A percentile compares a stretch with the other conserved stretches of the same genome.
Evolutionary conservation across 2,888 invertebrate species (phyloP).

Genomic region (Andrena camellia): DNA sequence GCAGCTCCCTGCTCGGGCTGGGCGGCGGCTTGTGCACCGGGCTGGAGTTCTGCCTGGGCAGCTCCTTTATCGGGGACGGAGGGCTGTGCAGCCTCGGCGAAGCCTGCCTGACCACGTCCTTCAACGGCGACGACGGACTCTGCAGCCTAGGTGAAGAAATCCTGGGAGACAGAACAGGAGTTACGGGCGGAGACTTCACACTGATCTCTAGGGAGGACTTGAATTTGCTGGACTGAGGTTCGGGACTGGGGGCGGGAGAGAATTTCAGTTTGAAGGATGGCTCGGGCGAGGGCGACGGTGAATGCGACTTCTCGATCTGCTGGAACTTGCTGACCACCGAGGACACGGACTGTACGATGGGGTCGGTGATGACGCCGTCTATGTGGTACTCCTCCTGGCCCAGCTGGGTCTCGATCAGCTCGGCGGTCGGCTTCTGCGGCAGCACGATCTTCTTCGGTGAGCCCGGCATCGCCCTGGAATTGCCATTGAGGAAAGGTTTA

Average conservation of each 20-base stretch:
- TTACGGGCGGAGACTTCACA: slow-evolving; percentile 78
- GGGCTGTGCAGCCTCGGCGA: slow-evolving; percentile 54
- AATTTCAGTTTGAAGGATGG: slow-evolving; percentile 79
- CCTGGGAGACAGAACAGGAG: slow-evolving; percentile 78
- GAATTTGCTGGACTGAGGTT: slow-evolving; percentile 72
- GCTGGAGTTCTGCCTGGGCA: slow-evolving; percentile 66
- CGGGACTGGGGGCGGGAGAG: slow-evolving; percentile 82
- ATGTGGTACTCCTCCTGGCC: slow-evolving; percentile 74
- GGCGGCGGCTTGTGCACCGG: slow-evolving; percentile 67
- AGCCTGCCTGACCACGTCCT: slow-evolving; percentile 57
- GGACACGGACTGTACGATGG: slow-evolving; percentile 82
- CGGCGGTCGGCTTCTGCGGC: slow-evolving; percentile 74
- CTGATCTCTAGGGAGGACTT: slow-evolving; percentile 74
- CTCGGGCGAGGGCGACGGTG: slow-evolving; percentile 81
- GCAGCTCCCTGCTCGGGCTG: slow-evolving; percentile 69
- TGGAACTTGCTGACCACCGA: slow-evolving; percentile 84
- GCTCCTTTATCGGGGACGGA: slow-evolving; percentile 69
- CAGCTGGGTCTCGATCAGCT: slow-evolving; percentile 75
- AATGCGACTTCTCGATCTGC: slow-evolving; percentile 81
- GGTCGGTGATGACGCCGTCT: slow-evolving; percentile 80
- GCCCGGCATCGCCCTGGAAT: slow-evolving; percentile 74
- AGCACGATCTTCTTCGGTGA: slow-evolving; percentile 81
- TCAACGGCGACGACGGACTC: slow-evolving; percentile 76
- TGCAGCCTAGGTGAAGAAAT: slow-evolving; percentile 74
- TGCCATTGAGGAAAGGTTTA: slow-evolving; percentile 84